phyloP scores from a whole-genome alignment of 2,888 invertebrate genomes.

The Anagyrus pseudococci region DNA sequence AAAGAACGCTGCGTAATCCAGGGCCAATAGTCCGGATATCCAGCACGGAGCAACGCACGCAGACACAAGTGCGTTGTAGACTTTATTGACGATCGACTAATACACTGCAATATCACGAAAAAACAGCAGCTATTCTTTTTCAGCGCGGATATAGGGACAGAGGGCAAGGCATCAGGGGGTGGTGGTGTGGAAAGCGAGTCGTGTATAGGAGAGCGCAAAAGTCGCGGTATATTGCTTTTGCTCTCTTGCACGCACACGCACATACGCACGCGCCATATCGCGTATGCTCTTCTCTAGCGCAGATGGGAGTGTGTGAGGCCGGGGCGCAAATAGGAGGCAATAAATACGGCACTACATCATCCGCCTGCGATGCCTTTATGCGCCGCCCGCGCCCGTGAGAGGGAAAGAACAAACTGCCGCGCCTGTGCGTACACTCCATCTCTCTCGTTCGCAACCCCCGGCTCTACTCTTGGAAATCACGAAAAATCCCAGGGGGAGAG shows the following conservation, averaged over 20 bases:
- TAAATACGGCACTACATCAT: conserved; percentile 33
- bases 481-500: conserved; percentile 29
- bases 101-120: no score
- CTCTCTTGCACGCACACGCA: neutral
- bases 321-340: conserved; percentile 29
- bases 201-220: no score
- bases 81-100: no score
- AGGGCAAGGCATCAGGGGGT: no score
- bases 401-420: conserved; percentile 8
- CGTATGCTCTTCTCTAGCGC: no score
- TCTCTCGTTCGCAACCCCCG: neutral
- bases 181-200: no score
- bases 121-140: no score
- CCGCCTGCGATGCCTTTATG: neutral
- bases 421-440: neutral
- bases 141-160: no score
- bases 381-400: neutral
- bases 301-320: neutral
- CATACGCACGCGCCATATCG: no score
- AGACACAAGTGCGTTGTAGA: neutral
- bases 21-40: neutral
- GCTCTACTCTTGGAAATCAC: conserved; percentile 31
- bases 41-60: no score
- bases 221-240: no score
- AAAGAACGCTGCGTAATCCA: neutral